A percentile compares a stretch with the other conserved stretches of the same genome.
These are phyloP conservation scores for Drosophila truncata DNA, from an alignment of 1,140 invertebrate genomes.

Conservation along the genomic window DNA sequence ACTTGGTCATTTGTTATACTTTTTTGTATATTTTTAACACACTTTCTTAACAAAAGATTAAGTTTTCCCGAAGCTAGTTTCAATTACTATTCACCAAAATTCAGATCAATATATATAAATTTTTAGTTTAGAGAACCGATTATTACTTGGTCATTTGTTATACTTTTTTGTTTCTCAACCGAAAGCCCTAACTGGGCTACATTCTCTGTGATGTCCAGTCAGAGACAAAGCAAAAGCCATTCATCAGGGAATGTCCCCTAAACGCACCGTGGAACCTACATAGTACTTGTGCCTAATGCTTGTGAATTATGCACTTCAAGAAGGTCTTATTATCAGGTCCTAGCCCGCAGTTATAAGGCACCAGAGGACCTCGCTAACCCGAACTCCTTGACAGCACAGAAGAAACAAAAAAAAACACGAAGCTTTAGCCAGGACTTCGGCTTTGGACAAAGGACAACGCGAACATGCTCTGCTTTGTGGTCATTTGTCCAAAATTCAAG, in stretches of 20 bases:
- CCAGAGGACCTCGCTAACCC: slow-evolving; percentile 12
- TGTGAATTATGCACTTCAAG: slow-evolving; percentile 61
- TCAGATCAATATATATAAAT: no score
- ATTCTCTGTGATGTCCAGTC: neutral
- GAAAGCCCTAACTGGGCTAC: neutral
- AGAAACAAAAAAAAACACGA: neutral
- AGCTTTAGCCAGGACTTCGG: slow-evolving; percentile 1
- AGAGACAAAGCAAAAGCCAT: slow-evolving; percentile 34
- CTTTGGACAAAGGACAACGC: slow-evolving; percentile 2
- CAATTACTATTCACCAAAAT: neutral
- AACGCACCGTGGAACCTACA: slow-evolving; percentile 3
- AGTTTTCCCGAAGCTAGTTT: neutral
- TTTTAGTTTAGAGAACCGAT: neutral
- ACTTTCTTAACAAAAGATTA: neutral
- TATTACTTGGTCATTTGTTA: neutral
- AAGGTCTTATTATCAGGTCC: slow-evolving; percentile 29
- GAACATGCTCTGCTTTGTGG: slow-evolving; percentile 20
- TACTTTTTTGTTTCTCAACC: neutral
- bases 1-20: neutral
- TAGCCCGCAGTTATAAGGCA: slow-evolving; percentile 12
- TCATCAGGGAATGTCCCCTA: slow-evolving; percentile 41
- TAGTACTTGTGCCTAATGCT: slow-evolving; percentile 28
- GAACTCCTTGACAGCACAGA: neutral
- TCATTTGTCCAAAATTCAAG: slow-evolving; percentile 51
- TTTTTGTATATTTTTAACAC: neutral